These are phyloP conservation scores for Pheosia tremula DNA, from an alignment of 2,888 invertebrate species.

Conservation along the genomic window DNA sequence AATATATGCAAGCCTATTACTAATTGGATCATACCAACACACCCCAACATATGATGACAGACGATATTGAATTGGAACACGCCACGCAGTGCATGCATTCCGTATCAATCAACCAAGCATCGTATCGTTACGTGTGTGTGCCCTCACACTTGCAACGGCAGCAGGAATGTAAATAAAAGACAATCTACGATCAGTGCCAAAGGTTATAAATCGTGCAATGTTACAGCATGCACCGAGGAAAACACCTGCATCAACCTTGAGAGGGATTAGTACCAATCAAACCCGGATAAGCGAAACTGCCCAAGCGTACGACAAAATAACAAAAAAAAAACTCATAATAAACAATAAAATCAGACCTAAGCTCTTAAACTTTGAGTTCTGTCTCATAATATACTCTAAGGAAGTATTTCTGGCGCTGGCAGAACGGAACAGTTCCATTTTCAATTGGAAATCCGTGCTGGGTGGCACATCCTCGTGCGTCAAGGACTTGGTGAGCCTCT, in stretches of 20 bases:
- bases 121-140: constrained; percentile 12
- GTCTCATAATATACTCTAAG: constrained; percentile 77
- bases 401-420: constrained; percentile 81
- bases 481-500: constrained; percentile 80
- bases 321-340: constrained; percentile 51
- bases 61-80: constrained; percentile 14
- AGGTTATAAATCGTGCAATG: constrained; percentile 23
- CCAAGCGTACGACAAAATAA: constrained; percentile 52
- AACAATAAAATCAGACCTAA: constrained; percentile 79
- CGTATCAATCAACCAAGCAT: constrained; percentile 22
- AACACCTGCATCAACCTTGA: constrained; percentile 31
- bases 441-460: constrained; percentile 72
- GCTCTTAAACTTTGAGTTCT: constrained; percentile 80
- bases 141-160: constrained; percentile 12
- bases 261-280: constrained; percentile 51
- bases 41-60: constrained; percentile 25
- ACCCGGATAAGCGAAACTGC: constrained; percentile 44
- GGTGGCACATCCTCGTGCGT: constrained; percentile 76
- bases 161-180: background rate
- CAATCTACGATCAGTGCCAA: constrained; percentile 4
- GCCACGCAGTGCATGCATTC: constrained; percentile 26
- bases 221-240: constrained; percentile 28
- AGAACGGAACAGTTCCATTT: constrained; percentile 80
- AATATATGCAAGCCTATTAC: constrained; percentile 44
- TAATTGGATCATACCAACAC: constrained; percentile 46